Evolutionary conservation across 2,797 vertebrate genomes (phyloP), one percentile per base, ranked within the genome.

Genomic region (Labeo calbasu): DNA sequence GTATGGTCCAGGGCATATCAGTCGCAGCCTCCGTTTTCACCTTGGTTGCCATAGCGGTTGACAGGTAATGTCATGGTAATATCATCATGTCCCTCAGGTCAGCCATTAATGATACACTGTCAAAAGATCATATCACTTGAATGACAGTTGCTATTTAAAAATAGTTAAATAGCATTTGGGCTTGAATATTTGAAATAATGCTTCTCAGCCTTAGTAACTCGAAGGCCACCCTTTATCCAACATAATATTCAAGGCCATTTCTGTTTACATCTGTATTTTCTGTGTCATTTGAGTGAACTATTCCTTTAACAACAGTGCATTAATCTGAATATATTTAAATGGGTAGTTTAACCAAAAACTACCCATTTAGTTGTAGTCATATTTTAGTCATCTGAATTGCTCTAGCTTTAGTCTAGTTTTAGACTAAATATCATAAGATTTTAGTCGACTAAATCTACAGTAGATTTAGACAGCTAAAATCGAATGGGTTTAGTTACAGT

Each of bases 11-110:
- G 87, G 98, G 97, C 55, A 96, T 98, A 88, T 98, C 97, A 0
- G 97, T 98, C 36, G 97, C 96, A 0, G 96, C 97, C 12, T 98
- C 97, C 0, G 96, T 98, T 82, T 99, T 98, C 89, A 99, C 97
- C 3, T 94, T 98, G 84, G 97, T 98, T 15, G 97, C 97, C 2
- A 97, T 98, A 73, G 97, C 97, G 0, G 92, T 97, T 17, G 97
- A 98, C 92, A 97, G 98, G 97, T 98, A 95, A 79, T 40, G 77
- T 83, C 55, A 40, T 46, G 40, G 4, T n/a, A 61, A 70, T 14
- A 32, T 84, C 25, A 84, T 14, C 25, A 63, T 61, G 21, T 78
- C 21, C 19, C 53, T 61, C 25, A 61, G 21, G 43, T 69, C 13
- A 84, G 36, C 13, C 25, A 50, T 25, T 69, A 71, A 70, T 61